phyloP scores from a whole-genome alignment of 1,140 invertebrate genomes.

The Agrypnia vestita region DNA sequence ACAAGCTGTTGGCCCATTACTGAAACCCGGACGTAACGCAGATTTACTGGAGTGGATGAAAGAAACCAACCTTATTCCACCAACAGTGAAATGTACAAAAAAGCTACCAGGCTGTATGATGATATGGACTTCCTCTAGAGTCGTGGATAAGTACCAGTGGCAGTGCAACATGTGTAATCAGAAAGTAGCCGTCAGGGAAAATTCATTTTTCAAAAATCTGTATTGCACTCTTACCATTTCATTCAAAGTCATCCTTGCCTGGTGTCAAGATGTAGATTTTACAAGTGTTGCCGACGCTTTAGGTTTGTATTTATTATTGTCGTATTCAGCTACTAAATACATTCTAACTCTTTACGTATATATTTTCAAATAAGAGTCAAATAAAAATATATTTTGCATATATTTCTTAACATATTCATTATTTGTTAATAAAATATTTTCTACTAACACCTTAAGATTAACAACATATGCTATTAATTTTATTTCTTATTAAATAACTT shows the following conservation, averaged over 20 bases:
- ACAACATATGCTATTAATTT: neutral
- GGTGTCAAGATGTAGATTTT: conserved; percentile 58
- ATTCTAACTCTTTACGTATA: too few relatives aligned
- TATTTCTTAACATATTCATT: neutral
- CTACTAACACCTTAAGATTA: neutral
- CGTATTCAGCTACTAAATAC: neutral
- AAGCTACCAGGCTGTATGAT: conserved; percentile 46
- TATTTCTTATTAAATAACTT: neutral
- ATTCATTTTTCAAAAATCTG: conserved; percentile 59
- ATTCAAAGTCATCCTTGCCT: conserved; percentile 58
- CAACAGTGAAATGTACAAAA: conserved; percentile 45
- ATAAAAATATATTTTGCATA: neutral
- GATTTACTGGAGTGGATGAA: conserved; percentile 59
- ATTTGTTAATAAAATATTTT: too few relatives aligned
- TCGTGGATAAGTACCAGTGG: conserved; percentile 60
- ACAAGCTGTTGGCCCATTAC: conserved; percentile 37
- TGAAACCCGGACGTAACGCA: conserved; percentile 44
- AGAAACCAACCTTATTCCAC: conserved; percentile 48
- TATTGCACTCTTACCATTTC: conserved; percentile 49
- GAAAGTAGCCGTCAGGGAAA: conserved; percentile 55
- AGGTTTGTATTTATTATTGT: conserved; percentile 47
- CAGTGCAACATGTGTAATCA: conserved; percentile 56
- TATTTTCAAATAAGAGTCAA: too few relatives aligned
- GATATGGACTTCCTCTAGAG: conserved; percentile 46
- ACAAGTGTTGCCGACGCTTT: conserved; percentile 45